Percentiles rank a stretch among this genome's conserved stretches.
Evolutionary conservation across 2,888 invertebrate species (phyloP).

Genomic region (Eupeodes luniger): DNA sequence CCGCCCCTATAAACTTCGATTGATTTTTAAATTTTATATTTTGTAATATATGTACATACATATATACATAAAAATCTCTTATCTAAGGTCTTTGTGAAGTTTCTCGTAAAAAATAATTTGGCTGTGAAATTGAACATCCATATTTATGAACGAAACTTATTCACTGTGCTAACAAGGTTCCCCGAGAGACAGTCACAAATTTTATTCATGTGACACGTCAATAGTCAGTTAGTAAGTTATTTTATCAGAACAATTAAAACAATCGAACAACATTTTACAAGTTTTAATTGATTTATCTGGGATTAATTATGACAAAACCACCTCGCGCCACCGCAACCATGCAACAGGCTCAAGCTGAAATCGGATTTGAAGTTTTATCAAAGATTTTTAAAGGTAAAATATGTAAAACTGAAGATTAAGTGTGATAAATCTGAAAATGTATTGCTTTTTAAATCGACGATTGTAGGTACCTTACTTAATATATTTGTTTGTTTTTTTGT

Average conservation of each 20-base stretch:
- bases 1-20: slow-evolving; percentile 34
- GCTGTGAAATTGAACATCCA: not conserved
- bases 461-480: too few relatives aligned
- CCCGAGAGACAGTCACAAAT: slow-evolving; percentile 36
- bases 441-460: not conserved
- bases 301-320: slow-evolving; percentile 33
- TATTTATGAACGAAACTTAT: not conserved
- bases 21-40: slow-evolving; percentile 12
- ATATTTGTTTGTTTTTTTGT: too few relatives aligned
- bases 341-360: not conserved
- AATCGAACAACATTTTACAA: slow-evolving; percentile 12
- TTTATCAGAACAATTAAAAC: slow-evolving; percentile 21
- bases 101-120: not conserved
- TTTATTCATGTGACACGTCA: slow-evolving; percentile 64
- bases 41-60: too few relatives aligned
- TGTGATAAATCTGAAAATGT: not conserved
- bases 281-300: slow-evolving; percentile 9
- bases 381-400: slow-evolving; percentile 33
- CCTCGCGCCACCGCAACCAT: not conserved
- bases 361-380: not conserved
- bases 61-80: slow-evolving; percentile 20
- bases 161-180: slow-evolving; percentile 28
- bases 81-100: slow-evolving; percentile 33
- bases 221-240: slow-evolving; percentile 50
- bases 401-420: not conserved